Conservation (phyloP, 2,797 vertebrate species). For the Peromyscus nudipes region DNA sequence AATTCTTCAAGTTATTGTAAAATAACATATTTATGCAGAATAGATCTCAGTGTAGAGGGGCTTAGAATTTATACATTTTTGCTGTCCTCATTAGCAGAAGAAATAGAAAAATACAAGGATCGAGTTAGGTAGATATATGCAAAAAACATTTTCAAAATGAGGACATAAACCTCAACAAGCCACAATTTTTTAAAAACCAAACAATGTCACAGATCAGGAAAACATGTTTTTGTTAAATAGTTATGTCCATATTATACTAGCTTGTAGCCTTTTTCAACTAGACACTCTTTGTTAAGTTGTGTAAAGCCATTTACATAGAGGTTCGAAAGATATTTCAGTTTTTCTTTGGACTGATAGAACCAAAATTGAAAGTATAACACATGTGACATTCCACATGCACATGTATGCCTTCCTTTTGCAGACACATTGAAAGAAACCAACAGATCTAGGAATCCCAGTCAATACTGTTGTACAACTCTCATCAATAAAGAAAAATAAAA, state of each 20-base stretch:
- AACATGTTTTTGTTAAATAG: neutral
- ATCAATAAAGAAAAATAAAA: neutral
- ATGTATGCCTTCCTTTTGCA: neutral
- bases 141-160: conserved; percentile 7
- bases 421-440: neutral
- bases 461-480: neutral
- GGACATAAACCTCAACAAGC: neutral
- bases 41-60: neutral
- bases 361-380: neutral
- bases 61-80: neutral
- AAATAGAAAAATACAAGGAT: neutral
- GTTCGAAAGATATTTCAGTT: neutral
- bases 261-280: neutral
- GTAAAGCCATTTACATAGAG: neutral
- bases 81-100: neutral
- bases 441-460: neutral
- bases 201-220: neutral
- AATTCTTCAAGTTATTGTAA: neutral
- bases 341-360: neutral
- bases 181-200: neutral
- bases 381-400: neutral
- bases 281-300: neutral
- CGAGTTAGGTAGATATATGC: neutral
- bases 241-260: neutral
- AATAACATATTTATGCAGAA: neutral